Percentiles rank a stretch among this genome's conserved stretches.
These are phyloP conservation scores for Pachyrhynchus sulphureomaculatus DNA, from an alignment of 1,140 invertebrate genomes.

Conservation along the genomic window DNA sequence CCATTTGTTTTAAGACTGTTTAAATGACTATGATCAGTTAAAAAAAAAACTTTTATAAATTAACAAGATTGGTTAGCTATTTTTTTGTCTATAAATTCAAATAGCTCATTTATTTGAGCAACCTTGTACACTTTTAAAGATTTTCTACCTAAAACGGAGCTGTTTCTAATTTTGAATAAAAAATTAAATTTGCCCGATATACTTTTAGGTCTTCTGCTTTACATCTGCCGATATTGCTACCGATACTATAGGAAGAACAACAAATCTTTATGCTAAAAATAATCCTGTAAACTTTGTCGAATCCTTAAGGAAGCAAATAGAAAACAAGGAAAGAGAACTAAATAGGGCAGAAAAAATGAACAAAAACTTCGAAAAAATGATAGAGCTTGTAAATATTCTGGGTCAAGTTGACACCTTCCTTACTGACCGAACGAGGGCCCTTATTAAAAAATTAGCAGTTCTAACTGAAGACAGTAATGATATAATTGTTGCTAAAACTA, in stretches of 20 bases:
- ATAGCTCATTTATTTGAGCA: too few species aligned
- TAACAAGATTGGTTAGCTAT: too few species aligned
- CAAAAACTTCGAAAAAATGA: conserved; percentile 46
- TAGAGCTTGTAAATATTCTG: conserved; percentile 46
- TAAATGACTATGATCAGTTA: too few species aligned
- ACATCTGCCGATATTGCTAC: conserved; percentile 20
- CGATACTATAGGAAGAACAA: conserved; percentile 21
- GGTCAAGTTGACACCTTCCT: conserved; percentile 48
- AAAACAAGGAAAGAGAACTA: conserved; percentile 43
- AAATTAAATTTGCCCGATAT: too few species aligned
- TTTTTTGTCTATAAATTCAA: too few species aligned
- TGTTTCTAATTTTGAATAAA: too few species aligned
- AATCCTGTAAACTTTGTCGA: conserved; percentile 29
- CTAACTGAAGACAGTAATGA: conserved; percentile 38
- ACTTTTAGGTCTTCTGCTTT: conserved; percentile 5
- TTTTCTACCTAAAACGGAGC: too few species aligned
- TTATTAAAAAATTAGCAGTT: conserved; percentile 45
- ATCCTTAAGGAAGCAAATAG: conserved; percentile 36
- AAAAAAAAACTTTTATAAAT: too few species aligned
- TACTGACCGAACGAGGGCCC: conserved; percentile 39
- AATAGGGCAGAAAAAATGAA: conserved; percentile 42
- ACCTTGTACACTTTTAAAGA: too few species aligned
- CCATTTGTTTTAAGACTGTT: too few species aligned
- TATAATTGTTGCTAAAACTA: conserved; percentile 27
- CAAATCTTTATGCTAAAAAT: conserved; percentile 10